Conservation (phyloP, 2,797 vertebrate genomes). For the Tympanoctomys barrerae region DNA sequence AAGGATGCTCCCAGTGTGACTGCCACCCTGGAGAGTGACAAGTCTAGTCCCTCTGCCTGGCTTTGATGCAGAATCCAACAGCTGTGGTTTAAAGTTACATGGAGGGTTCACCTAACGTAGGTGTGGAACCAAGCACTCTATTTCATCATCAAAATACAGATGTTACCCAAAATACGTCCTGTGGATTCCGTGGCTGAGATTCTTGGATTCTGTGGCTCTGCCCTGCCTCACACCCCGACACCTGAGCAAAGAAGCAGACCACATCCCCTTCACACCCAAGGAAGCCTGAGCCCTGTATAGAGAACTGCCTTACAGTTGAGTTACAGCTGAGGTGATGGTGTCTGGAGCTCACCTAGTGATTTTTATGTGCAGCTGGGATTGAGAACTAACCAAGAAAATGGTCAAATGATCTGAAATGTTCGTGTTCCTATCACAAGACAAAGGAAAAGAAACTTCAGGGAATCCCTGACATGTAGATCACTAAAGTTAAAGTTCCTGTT, state of each 20-base stretch:
- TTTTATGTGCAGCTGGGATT: neutral
- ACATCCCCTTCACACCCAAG: neutral
- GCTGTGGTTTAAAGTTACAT: neutral
- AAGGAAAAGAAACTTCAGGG: neutral
- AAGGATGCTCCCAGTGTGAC: accelerated
- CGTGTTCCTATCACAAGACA: neutral
- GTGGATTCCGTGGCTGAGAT: neutral
- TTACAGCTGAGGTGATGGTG: neutral
- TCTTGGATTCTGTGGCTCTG: neutral
- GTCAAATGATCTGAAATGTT: neutral
- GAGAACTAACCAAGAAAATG: neutral
- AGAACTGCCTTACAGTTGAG: neutral
- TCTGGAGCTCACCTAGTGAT: neutral
- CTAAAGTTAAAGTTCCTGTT: neutral
- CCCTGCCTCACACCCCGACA: too few species aligned
- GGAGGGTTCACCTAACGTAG: neutral
- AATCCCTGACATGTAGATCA: neutral
- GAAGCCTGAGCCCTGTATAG: too few species aligned
- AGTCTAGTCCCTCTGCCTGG: neutral
- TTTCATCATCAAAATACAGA: neutral
- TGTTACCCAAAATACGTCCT: neutral
- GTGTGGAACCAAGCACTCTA: neutral
- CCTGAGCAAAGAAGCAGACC: accelerated
- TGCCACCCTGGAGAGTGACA: accelerated
- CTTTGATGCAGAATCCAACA: neutral